Evolutionary conservation across 2,113 vertebrate genomes (phyloP).

Genomic region (Synchiropus splendidus): DNA sequence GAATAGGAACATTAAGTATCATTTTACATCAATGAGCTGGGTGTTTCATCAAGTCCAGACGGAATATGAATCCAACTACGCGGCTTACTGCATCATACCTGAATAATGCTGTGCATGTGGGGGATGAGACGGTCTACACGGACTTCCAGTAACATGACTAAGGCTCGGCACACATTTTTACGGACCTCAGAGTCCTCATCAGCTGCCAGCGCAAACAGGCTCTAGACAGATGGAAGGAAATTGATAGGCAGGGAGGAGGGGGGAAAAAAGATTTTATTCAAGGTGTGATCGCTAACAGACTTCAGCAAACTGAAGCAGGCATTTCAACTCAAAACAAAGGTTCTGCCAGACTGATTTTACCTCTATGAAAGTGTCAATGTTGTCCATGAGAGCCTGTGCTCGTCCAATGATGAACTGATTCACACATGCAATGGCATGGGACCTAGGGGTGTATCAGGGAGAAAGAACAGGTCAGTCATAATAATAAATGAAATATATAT

Average conservation of each 20-base stretch:
- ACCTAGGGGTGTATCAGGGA: slow-evolving; percentile 52
- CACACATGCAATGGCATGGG: slow-evolving; percentile 89
- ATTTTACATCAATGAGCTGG: slow-evolving; percentile 49
- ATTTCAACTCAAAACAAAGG: not conserved
- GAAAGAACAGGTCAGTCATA: too few relatives aligned
- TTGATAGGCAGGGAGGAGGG: too few relatives aligned
- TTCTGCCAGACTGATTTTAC: slow-evolving; percentile 38
- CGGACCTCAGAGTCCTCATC: slow-evolving; percentile 80
- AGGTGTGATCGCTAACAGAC: too few relatives aligned
- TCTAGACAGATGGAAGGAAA: slow-evolving; percentile 49
- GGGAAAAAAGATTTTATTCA: not conserved
- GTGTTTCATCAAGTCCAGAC: slow-evolving; percentile 44
- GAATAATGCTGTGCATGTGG: slow-evolving; percentile 94
- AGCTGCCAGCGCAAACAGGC: slow-evolving; percentile 72
- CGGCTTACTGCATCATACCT: slow-evolving; percentile 55
- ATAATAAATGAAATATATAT: too few relatives aligned
- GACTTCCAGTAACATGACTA: slow-evolving; percentile 92
- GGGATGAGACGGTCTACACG: slow-evolving; percentile 88
- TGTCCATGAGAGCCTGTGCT: slow-evolving; percentile 91
- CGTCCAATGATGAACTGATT: slow-evolving; percentile 94
- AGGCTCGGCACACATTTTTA: slow-evolving; percentile 86
- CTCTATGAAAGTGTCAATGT: slow-evolving; percentile 94
- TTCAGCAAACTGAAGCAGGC: not conserved
- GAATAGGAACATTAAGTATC: slow-evolving; percentile 41
- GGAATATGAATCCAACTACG: not conserved